phyloP scores from a whole-genome alignment of 1,140 invertebrate species.

The Heliconius hewitsoni region DNA sequence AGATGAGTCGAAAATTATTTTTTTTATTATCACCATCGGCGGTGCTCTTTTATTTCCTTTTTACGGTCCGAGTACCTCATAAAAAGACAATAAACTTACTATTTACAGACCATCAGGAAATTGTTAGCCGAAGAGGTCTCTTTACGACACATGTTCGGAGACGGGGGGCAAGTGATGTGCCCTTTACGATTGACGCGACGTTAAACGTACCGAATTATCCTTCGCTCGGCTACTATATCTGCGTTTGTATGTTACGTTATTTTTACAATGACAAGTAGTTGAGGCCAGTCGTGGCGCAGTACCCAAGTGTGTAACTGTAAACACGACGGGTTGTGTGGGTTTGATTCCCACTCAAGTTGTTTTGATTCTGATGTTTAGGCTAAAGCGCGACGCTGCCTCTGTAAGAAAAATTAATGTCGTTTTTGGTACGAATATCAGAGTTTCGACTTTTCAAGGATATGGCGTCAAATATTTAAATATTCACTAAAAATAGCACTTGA shows the following conservation, averaged over 20 bases:
- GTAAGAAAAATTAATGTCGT: no score
- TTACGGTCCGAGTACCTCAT: slow-evolving; percentile 82
- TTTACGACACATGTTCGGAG: slow-evolving; percentile 77
- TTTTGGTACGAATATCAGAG: no score
- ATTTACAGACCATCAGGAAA: slow-evolving; percentile 82
- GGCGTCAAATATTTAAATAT: no score
- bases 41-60: slow-evolving; percentile 81
- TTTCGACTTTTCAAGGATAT: no score
- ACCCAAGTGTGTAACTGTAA: no score
- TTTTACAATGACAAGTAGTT: neutral
- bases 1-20: slow-evolving; percentile 82
- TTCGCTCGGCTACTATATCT: slow-evolving; percentile 57
- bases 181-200: slow-evolving; percentile 75
- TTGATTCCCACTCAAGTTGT: no score
- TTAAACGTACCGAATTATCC: slow-evolving; percentile 73
- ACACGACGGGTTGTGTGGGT: no score
- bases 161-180: slow-evolving; percentile 60
- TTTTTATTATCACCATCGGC: slow-evolving; percentile 82
- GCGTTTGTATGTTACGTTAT: neutral
- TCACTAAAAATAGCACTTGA: no score
- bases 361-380: no score
- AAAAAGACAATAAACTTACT: slow-evolving; percentile 82
- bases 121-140: slow-evolving; percentile 81
- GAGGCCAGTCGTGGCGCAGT: no score
- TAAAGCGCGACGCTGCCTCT: no score